phyloP scores from a whole-genome alignment of 2,113 vertebrate genomes.

The Brachionichthys hirsutus region DNA sequence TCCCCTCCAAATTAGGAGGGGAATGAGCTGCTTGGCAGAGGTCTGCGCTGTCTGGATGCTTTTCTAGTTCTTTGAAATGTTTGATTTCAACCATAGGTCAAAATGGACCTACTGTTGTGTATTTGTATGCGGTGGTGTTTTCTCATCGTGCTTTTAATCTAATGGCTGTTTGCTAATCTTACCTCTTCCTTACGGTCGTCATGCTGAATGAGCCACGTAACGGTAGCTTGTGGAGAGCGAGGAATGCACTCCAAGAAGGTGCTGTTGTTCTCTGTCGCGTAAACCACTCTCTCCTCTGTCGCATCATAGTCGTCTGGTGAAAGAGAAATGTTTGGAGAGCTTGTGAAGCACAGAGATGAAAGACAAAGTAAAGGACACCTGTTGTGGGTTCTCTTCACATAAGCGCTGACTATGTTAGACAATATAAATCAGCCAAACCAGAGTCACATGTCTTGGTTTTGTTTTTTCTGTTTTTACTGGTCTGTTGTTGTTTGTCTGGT shows the following conservation, averaged over 20 bases:
- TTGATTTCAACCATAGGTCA: constrained; percentile 62
- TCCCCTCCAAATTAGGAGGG: no score
- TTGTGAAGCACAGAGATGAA: background rate
- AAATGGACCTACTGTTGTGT: constrained; percentile 10
- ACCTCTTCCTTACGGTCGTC: constrained; percentile 85
- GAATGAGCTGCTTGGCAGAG: no score
- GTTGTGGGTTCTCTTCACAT: background rate
- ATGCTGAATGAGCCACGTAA: constrained; percentile 88
- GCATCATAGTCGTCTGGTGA: constrained; percentile 74
- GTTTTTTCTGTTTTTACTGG: no score
- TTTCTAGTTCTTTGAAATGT: constrained; percentile 60
- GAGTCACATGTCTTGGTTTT: no score
- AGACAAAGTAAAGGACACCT: background rate
- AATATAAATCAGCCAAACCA: no score
- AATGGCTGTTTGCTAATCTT: constrained; percentile 28
- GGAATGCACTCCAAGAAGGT: constrained; percentile 92
- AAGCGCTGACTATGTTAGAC: no score
- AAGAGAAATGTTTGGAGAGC: constrained; percentile 2
- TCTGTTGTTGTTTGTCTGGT: no score
- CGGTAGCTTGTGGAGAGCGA: constrained; percentile 86
- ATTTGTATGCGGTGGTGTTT: background rate
- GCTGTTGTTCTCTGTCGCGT: constrained; percentile 90
- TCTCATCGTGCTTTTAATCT: background rate
- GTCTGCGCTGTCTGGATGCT: no score
- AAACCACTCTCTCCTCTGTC: constrained; percentile 79